Conservation (phyloP, 2,888 invertebrate species). For the Argyra leucocephala region DNA sequence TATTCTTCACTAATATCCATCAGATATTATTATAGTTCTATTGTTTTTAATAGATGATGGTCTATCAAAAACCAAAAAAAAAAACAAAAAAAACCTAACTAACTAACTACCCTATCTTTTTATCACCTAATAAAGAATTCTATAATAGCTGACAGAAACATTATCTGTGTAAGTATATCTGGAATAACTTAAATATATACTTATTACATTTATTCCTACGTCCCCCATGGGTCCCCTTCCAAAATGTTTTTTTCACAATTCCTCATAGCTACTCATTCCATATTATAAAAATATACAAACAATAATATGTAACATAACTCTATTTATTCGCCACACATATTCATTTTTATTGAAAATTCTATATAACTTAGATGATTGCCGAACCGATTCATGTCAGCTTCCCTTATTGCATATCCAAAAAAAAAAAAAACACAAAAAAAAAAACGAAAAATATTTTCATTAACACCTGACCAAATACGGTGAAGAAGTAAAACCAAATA, state of each 20-base stretch:
- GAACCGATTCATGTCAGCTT: background rate
- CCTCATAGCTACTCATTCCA: background rate
- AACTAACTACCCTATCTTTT: too few relatives aligned
- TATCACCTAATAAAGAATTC: constrained; percentile 1
- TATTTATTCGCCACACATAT: too few relatives aligned
- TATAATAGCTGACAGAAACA: background rate
- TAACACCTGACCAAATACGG: constrained; percentile 3
- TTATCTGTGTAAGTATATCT: too few relatives aligned
- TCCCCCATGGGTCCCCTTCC: too few relatives aligned
- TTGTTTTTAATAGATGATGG: background rate
- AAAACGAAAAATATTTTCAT: background rate
- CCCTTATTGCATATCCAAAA: background rate
- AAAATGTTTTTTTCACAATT: background rate
- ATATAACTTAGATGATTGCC: too few relatives aligned
- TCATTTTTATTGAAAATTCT: too few relatives aligned
- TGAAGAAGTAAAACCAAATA: too few relatives aligned
- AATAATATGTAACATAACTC: too few relatives aligned
- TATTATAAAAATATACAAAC: background rate
- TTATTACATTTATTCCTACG: background rate
- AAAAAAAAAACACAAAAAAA: too few relatives aligned
- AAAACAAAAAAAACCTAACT: too few relatives aligned
- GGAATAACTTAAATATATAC: too few relatives aligned
- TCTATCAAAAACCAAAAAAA: too few relatives aligned
- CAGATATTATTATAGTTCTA: background rate
- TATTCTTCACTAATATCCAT: background rate